Evolutionary conservation across 2,888 invertebrate species (phyloP), one percentile per base, ranked within the genome.

Genomic region (Caenorhabditis japonica): DNA sequence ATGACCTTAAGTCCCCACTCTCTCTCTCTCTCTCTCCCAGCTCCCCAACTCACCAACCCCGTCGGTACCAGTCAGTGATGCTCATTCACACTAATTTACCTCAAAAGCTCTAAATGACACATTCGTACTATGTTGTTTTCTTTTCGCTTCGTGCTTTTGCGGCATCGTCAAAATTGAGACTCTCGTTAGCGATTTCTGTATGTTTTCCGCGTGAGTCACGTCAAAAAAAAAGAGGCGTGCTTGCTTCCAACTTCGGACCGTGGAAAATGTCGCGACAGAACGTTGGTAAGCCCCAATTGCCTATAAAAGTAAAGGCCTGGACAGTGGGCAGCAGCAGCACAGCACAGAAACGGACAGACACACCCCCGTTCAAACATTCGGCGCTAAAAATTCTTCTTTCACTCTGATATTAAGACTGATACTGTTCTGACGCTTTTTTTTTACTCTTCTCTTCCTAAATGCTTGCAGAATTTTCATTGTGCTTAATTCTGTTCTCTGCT

Each of bases 331-430:
- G n/a, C n/a, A n/a, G n/a, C n/a, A 66, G 66, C 66, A 56, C 33
- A 56, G 66, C 66, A 66, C 66, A 66, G 56, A 66, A 66, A 66
- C 66, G 66, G 66, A 66, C 66, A 56, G 66, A 66, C 66, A 66
- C 66, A 66, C 66, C 66, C 55, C 66, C 66, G 56, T 41, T 66
- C 66, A 66, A 66, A 66, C 66, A 66, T 56, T 64, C 34, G 43
- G 8, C 43, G 43, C 43, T 43, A 27, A 25, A 27, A 13, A 38
- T 47, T 27, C 59, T n/a, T 27, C 46, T 17, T 38, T 43, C 30
- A 47, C 56, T 30, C 33, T 15, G 5, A 49, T 59, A 38, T 53
- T 58, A 47, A 19, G 19, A 59, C 53, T 59, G 52, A 59, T 60
- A 59, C 60, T 41, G 60, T 49, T 61, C 49, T 59, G 21, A 23